Evolutionary conservation across 1,140 invertebrate species (phyloP).

Genomic region (Aphaenogaster floridana): DNA sequence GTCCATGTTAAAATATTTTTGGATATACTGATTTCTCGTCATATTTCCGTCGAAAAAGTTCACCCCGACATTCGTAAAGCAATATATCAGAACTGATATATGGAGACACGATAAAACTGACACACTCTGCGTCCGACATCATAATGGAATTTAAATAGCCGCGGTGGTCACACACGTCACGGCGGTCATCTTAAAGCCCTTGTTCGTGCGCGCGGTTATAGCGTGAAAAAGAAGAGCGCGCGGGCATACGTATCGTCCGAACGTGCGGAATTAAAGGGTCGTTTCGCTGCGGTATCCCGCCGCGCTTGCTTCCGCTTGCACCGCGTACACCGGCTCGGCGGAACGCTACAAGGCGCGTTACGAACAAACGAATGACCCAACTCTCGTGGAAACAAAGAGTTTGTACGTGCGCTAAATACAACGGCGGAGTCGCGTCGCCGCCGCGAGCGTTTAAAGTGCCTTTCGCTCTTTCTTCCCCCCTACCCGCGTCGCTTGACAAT

Average conservation of each 20-base stretch:
- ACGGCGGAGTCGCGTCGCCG: constrained; percentile 10
- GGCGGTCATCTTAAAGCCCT: constrained; percentile 39
- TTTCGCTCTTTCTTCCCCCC: background rate
- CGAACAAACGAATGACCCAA: constrained; percentile 66
- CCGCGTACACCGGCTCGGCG: constrained; percentile 6
- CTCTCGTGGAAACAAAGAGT: constrained; percentile 71
- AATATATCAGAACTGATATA: background rate
- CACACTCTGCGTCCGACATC: background rate
- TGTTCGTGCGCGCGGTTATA: constrained; percentile 12
- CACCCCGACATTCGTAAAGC: background rate
- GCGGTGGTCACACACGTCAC: constrained; percentile 2
- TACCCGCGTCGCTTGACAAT: constrained; percentile 54
- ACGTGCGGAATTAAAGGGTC: constrained; percentile 65
- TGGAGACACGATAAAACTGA: background rate
- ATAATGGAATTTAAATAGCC: constrained; percentile 49
- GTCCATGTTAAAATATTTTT: constrained; percentile 1
- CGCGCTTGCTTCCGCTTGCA: constrained; percentile 35
- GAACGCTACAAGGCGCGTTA: constrained; percentile 66
- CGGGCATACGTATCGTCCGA: constrained; percentile 50
- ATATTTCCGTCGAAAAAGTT: background rate
- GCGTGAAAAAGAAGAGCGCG: background rate
- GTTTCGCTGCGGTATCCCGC: constrained; percentile 42
- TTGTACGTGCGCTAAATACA: constrained; percentile 71
- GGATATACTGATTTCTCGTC: background rate
- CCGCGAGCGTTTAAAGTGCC: constrained; percentile 40